phyloP scores from a whole-genome alignment of 2,797 vertebrate species.

The Antrozous pallidus region DNA sequence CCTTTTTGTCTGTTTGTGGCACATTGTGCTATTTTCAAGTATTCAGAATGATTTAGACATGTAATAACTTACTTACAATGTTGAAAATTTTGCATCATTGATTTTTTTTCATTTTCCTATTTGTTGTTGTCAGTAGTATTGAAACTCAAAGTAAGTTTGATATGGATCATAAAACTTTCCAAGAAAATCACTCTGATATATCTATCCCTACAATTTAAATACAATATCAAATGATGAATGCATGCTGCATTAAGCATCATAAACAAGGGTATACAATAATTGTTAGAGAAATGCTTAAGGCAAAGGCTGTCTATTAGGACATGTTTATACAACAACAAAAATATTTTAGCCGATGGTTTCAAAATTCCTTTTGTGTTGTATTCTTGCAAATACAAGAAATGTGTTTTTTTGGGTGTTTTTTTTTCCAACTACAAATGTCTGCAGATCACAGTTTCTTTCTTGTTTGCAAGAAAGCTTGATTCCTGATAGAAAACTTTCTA shows the following conservation, averaged over 20 bases:
- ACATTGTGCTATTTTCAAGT: background rate
- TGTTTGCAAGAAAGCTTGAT: slow-evolving; percentile 57
- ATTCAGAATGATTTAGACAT: slow-evolving; percentile 38
- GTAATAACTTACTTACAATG: slow-evolving; percentile 2
- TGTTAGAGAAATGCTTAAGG: background rate
- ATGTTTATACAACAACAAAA: background rate
- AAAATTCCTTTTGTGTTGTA: background rate
- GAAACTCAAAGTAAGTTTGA: slow-evolving; percentile 41
- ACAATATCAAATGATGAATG: slow-evolving; percentile 5
- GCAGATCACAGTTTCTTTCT: background rate
- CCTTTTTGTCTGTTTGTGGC: background rate
- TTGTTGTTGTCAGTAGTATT: slow-evolving; percentile 31
- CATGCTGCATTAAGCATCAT: background rate
- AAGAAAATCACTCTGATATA: slow-evolving; percentile 26
- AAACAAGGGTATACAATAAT: background rate
- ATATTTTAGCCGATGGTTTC: slow-evolving; percentile 10
- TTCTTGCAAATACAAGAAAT: slow-evolving; percentile 16
- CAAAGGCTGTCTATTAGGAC: background rate
- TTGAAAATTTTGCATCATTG: background rate
- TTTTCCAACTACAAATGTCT: background rate
- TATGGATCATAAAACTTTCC: slow-evolving; percentile 50
- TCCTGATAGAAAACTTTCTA: slow-evolving; percentile 45
- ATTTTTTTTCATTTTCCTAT: slow-evolving; percentile 52
- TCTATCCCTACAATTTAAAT: background rate
- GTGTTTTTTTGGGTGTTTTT: background rate